Evolutionary conservation across 1,140 invertebrate species (phyloP), one percentile per base, ranked within the genome.

Genomic region (Oedothorax gibbosus): DNA sequence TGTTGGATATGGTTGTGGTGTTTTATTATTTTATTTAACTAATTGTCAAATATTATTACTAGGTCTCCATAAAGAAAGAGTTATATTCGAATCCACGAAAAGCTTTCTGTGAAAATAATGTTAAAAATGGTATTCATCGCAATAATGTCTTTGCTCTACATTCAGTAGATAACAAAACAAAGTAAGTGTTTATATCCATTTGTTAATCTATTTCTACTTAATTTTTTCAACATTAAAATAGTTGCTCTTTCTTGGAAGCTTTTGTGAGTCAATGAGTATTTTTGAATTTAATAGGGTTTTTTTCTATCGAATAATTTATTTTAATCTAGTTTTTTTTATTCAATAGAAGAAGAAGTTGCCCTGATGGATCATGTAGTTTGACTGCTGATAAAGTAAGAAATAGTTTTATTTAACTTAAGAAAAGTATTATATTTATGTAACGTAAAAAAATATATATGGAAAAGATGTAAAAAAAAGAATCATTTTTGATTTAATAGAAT

Each of bases 261-360:
- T 35, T 35, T 35, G 35, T 35, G 35, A 35, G 35, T 35, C 35
- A 35, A 35, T 2, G 5, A 1, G 5, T 35, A 35, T 35, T 35
- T 35, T 35, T 35, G 35, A 35, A 35, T 35, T 35, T 35, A 35
- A 35, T 35, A 1, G n/a, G n/a, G n/a, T 60, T 60, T 65, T 53
- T 78, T 18, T 65, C 12, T 49, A 78, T 64, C 53, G 4, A 14
- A 35, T 0, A 72, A 15, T 53, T 53, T 72, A 0, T 53, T 72
- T n/a, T 60, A 14, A 14, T 60, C n/a, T 35, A 35, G 35, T 35
- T 35, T 60, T 60, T 60, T 60, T 66, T 35, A 81, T 72, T 60
- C 4, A 50, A 21, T 88, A 95, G 94, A 90, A 91, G 95, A 85
- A 93, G 95, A 87, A 95, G 95, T 90, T 96, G 94, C 89, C 95